Percentiles rank a stretch among this genome's conserved stretches.
These are phyloP conservation scores for Cotesia typhae DNA, from an alignment of 1,140 invertebrate species.

Conservation along the genomic window DNA sequence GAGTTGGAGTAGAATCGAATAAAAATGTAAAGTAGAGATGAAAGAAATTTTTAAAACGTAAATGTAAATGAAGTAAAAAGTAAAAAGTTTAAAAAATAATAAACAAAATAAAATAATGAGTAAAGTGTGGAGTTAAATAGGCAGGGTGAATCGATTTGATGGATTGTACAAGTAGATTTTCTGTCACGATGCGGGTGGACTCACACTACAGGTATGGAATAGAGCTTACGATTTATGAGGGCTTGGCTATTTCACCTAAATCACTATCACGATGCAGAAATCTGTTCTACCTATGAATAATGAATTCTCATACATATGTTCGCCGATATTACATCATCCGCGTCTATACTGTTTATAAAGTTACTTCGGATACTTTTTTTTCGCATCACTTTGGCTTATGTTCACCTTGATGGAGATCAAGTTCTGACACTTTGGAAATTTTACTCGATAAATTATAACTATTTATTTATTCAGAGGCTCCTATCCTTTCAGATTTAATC, in stretches of 20 bases:
- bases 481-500: no score
- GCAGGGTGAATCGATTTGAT: constrained; percentile 7
- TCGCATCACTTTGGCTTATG: neutral
- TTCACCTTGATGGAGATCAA: neutral
- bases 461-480: neutral
- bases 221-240: constrained; percentile 25
- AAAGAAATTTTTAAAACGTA: no score
- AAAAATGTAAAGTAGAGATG: no score
- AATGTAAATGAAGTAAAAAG: no score
- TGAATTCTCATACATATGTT: constrained; percentile 27
- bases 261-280: constrained; percentile 34
- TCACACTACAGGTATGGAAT: neutral
- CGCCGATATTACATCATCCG: constrained; percentile 9
- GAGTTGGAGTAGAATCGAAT: no score
- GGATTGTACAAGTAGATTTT: constrained; percentile 19
- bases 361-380: neutral
- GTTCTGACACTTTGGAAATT: neutral
- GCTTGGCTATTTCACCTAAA: constrained; percentile 28
- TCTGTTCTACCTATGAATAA: constrained; percentile 39
- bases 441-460: neutral
- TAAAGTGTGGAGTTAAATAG: neutral
- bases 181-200: constrained; percentile 23
- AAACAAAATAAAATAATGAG: neutral
- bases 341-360: constrained; percentile 1
- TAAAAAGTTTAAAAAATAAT: neutral